phyloP scores from a whole-genome alignment of 2,888 invertebrate species.

The Oxyteleia sp. region DNA sequence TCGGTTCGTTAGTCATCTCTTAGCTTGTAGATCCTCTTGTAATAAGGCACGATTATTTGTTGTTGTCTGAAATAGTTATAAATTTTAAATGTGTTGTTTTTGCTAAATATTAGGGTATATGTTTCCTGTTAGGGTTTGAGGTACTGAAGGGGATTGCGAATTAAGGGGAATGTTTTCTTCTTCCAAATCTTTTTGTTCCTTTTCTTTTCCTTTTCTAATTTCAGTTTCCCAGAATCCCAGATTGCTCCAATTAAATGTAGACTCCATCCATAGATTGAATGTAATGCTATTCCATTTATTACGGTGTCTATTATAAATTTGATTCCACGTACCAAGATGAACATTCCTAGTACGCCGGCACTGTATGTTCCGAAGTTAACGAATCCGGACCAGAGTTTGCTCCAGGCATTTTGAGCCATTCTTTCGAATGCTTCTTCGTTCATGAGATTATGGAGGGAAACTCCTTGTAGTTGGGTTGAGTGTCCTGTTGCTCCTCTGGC shows the following conservation, averaged over 20 bases:
- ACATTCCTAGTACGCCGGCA: conserved; percentile 42
- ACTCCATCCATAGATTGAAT: conserved; percentile 8
- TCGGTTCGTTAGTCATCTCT: too few relatives aligned
- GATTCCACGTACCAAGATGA: not conserved
- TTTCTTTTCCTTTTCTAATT: too few relatives aligned
- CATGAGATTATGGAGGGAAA: conserved; percentile 17
- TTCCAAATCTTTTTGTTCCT: too few relatives aligned
- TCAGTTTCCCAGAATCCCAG: too few relatives aligned
- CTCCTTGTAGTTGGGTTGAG: not conserved
- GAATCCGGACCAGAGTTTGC: conserved; percentile 39
- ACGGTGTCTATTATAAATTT: conserved; percentile 18
- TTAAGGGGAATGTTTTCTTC: too few relatives aligned
- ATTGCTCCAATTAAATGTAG: conserved; percentile 1
- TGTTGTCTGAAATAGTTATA: too few relatives aligned
- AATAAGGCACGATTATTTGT: too few relatives aligned
- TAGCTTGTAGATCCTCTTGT: too few relatives aligned
- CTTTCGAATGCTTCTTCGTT: conserved; percentile 24
- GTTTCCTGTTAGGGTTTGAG: too few relatives aligned
- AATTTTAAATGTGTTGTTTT: too few relatives aligned
- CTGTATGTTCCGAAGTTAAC: conserved; percentile 39
- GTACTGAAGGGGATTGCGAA: too few relatives aligned
- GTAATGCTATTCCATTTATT: conserved; percentile 10
- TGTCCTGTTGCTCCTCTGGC: conserved; percentile 15
- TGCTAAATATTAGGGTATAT: too few relatives aligned
- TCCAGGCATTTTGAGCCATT: conserved; percentile 1